phyloP scores from a whole-genome alignment of 2,113 vertebrate genomes.

The Tyto alba region DNA sequence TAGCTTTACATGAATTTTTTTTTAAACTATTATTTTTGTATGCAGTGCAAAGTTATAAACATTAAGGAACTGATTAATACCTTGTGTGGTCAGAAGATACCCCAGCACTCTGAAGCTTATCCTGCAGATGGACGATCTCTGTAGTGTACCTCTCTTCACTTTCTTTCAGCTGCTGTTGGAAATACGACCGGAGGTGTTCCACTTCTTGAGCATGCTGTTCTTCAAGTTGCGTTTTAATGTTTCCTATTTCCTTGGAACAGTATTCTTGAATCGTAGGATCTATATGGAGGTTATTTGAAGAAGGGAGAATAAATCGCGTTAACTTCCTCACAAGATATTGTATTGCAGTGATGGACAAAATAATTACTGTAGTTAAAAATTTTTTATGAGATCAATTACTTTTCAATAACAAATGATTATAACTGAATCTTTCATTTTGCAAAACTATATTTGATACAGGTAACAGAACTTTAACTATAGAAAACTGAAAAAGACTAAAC shows the following conservation, averaged over 20 bases:
- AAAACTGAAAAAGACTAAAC: conserved; percentile 4
- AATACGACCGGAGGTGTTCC: conserved; percentile 74
- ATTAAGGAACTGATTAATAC: conserved; percentile 58
- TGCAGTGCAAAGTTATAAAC: background rate
- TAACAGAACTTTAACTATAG: background rate
- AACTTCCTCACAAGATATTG: background rate
- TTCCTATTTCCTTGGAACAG: conserved; percentile 46
- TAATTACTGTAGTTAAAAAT: background rate
- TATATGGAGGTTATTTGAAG: background rate
- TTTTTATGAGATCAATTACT: background rate
- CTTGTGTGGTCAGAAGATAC: conserved; percentile 59
- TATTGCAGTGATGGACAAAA: background rate
- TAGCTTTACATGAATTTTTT: background rate
- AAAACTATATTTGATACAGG: background rate
- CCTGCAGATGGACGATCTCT: conserved; percentile 77
- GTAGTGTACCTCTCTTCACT: conserved; percentile 71
- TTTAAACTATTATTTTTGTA: background rate
- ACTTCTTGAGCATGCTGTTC: conserved; percentile 77
- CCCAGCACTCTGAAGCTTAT: conserved; percentile 70
- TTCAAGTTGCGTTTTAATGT: conserved; percentile 75
- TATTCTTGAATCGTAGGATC: conserved; percentile 12
- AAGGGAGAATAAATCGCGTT: background rate
- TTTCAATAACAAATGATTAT: background rate
- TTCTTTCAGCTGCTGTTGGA: conserved; percentile 80
- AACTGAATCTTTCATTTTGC: background rate